Evolutionary conservation across 1,140 invertebrate species (phyloP), one percentile per base, ranked within the genome.

Genomic region (Limonius californicus): DNA sequence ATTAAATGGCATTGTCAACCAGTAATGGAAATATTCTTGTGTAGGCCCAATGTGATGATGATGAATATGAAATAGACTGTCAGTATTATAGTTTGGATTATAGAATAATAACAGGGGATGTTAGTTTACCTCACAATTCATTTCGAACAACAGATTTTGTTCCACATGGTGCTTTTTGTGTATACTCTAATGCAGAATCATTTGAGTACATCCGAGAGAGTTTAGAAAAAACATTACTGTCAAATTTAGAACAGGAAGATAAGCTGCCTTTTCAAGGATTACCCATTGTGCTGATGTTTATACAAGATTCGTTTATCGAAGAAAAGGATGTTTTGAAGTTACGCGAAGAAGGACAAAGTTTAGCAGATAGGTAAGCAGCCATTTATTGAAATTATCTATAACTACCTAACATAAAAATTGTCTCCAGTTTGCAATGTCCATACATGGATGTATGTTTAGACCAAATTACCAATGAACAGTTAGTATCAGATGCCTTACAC

Each of bases 121-220:
- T 93, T 59, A 87, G 86, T 73, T 77, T 89, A 69, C 88, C 89
- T 35, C 87, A 89, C 66, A 89, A 90, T 79, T 85, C 85, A 19
- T 89, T 91, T 71, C 83, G 84, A 65, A 89, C 89, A 11, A 81
- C 86, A 6, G 87, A 90, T 73, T 91, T 91, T 73, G 81, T 85
- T 74, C 89, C 89, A 56, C 87, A 92, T 77, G 89, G 90, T 50
- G 89, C 90, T 59, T 91, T 92, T 76, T 92, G 90, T 75, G 90
- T 97, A 20, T 98, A 94, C 78, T 92, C 93, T 67, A 92, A 95
- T 73, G 88, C 90, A 65, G 88, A 93, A 68, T 92, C 92, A 1
- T 90, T 97, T 72, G 94, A 97, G 69, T 97, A 95, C 74, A 88
- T 98, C 39, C 84, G 92, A 68, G 89, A 90, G 62, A 94, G 92